These are phyloP conservation scores for Athalia cordata DNA, from an alignment of 2,888 invertebrate genomes.

Conservation along the genomic window DNA sequence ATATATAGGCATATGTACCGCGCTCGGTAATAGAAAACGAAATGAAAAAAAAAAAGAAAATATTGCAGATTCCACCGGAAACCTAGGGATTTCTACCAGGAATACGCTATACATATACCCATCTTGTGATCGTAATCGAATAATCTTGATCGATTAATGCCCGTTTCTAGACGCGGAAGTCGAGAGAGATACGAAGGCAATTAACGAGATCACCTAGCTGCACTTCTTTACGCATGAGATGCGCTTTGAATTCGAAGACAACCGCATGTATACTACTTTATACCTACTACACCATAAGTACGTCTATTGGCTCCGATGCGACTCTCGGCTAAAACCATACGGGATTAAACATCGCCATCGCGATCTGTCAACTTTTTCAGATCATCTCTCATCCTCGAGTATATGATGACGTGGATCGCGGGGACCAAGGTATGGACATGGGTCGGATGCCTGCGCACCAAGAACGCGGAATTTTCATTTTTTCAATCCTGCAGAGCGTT, in stretches of 20 bases:
- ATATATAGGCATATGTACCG: neutral
- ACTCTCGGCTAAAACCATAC: neutral
- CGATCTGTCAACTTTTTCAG: slow-evolving; percentile 14
- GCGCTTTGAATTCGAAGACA: slow-evolving; percentile 37
- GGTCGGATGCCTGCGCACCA: too few species aligned
- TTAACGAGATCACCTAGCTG: slow-evolving; percentile 39
- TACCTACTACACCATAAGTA: too few species aligned
- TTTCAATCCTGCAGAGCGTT: too few species aligned
- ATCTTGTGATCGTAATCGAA: slow-evolving; percentile 30
- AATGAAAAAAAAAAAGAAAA: neutral
- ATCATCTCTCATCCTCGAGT: neutral
- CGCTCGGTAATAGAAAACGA: neutral
- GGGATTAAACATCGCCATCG: slow-evolving; percentile 24
- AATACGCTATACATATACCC: neutral
- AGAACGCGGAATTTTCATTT: too few species aligned
- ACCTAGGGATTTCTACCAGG: slow-evolving; percentile 17
- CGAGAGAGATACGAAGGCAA: slow-evolving; percentile 23
- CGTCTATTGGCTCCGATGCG: too few species aligned
- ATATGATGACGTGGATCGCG: neutral
- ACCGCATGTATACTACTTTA: neutral
- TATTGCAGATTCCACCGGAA: slow-evolving; percentile 11
- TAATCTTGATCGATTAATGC: slow-evolving; percentile 44
- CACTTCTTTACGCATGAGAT: slow-evolving; percentile 39
- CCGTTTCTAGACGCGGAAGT: slow-evolving; percentile 39
- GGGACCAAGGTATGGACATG: neutral